Conservation (phyloP, 2,113 vertebrate genomes). For the Stictonetta naevosa region DNA sequence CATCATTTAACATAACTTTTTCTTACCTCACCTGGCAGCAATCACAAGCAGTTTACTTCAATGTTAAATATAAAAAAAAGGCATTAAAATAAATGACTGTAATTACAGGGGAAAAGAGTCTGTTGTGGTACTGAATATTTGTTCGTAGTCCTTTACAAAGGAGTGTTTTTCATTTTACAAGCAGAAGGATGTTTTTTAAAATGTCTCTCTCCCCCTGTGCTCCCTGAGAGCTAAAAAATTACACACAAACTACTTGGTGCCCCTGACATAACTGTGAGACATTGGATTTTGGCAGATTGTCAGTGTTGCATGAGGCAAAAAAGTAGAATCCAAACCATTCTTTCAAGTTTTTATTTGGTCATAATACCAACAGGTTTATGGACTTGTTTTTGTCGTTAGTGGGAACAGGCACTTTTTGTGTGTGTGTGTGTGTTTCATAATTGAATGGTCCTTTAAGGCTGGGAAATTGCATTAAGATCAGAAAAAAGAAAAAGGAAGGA, state of each 20-base stretch:
- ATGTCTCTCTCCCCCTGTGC: background rate
- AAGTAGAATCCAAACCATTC: background rate
- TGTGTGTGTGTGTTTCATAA: background rate
- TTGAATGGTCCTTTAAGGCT: constrained; percentile 2
- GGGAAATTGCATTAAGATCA: background rate
- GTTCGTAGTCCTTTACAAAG: background rate
- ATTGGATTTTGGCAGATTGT: background rate
- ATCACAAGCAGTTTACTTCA: background rate
- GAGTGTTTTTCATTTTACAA: background rate
- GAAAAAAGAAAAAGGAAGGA: background rate
- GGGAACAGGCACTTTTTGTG: background rate
- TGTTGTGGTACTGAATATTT: background rate
- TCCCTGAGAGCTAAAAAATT: background rate
- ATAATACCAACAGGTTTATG: background rate
- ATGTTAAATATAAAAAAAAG: background rate
- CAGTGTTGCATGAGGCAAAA: background rate
- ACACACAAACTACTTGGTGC: background rate
- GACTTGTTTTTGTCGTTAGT: background rate
- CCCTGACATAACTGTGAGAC: background rate
- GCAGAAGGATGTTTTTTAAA: background rate
- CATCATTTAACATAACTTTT: background rate
- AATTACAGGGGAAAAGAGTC: background rate
- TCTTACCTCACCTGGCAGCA: background rate
- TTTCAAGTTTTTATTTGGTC: background rate
- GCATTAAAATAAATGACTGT: background rate